Conservation (phyloP, 2,113 vertebrate species). For the Ameiurus melas region DNA sequence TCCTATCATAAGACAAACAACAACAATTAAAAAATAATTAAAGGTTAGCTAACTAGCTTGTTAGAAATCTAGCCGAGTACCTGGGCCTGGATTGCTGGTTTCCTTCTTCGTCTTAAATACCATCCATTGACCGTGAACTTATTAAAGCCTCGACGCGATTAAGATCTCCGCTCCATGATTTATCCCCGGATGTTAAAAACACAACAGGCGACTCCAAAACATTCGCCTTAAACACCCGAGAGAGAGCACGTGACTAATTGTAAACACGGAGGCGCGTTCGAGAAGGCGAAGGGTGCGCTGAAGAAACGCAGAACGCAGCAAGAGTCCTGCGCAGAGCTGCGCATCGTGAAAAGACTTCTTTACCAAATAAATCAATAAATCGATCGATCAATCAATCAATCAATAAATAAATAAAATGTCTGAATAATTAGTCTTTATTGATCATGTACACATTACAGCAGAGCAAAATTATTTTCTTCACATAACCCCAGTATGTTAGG, state of each 20-base stretch:
- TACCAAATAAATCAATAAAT: no score
- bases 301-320: background rate
- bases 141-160: background rate
- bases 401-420: no score
- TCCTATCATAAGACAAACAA: background rate
- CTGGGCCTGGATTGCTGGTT: background rate
- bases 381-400: no score
- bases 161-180: background rate
- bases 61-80: background rate
- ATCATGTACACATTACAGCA: no score
- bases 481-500: no score
- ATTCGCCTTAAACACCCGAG: background rate
- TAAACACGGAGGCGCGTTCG: conserved; percentile 19
- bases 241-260: conserved; percentile 34
- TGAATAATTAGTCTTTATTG: no score
- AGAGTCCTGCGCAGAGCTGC: background rate
- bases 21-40: no score
- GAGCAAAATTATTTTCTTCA: no score
- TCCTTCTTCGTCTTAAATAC: background rate
- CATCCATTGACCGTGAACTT: background rate
- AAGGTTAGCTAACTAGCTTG: no score
- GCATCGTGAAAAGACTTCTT: background rate
- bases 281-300: background rate
- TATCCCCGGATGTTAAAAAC: background rate
- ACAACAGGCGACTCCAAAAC: background rate